A percentile compares a stretch with the other conserved stretches of the same genome.
Conservation (phyloP, 2,797 vertebrate genomes). For the Bufotes viridis region DNA sequence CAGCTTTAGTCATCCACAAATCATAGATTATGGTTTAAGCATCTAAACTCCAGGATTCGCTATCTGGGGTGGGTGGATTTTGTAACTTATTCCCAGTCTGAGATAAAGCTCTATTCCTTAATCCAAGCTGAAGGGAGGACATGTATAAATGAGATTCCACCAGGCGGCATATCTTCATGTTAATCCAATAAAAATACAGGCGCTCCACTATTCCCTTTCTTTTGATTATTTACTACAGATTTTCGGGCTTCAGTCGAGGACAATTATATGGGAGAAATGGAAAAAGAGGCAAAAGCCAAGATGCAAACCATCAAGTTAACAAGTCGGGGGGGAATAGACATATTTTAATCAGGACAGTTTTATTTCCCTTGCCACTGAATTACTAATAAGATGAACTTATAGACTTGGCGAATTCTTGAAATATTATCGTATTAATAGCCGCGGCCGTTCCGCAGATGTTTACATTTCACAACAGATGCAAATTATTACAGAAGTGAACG, state of each 20-base stretch:
- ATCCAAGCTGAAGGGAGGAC: conserved; percentile 49
- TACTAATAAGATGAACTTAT: conserved; percentile 26
- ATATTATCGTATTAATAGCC: conserved; percentile 47
- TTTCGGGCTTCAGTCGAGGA: conserved; percentile 31
- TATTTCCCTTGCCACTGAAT: conserved; percentile 29
- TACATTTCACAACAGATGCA: neutral
- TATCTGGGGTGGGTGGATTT: neutral
- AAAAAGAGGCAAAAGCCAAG: conserved; percentile 8
- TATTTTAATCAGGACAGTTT: neutral
- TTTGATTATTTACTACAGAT: conserved; percentile 42
- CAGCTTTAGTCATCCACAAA: neutral
- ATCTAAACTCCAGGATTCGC: neutral
- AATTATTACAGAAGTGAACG: conserved; percentile 5
- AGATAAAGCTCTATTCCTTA: conserved; percentile 22
- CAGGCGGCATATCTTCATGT: conserved; percentile 39
- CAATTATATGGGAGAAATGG: conserved; percentile 16
- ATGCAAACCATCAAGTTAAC: conserved; percentile 30
- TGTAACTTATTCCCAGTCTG: neutral
- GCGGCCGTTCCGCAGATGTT: conserved; percentile 10
- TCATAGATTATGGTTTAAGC: neutral
- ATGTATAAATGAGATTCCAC: conserved; percentile 46
- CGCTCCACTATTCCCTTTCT: conserved; percentile 7
- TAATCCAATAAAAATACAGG: conserved; percentile 58
- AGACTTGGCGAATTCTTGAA: conserved; percentile 27
- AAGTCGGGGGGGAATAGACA: conserved; percentile 8